Conservation (phyloP, 2,888 invertebrate species). For the Tenthredo scrophulariae region DNA sequence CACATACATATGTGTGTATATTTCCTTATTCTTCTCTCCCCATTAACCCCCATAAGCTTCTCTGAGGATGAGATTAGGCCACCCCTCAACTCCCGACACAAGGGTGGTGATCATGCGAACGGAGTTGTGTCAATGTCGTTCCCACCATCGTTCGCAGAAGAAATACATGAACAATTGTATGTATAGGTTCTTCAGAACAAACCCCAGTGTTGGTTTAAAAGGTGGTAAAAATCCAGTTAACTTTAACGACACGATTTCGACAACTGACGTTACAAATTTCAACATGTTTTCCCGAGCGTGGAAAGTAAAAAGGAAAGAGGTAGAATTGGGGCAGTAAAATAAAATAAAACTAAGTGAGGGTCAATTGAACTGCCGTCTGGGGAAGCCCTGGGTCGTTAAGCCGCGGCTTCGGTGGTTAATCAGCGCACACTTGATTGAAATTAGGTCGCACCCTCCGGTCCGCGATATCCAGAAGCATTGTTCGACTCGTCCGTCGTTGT, state of each 20-base stretch:
- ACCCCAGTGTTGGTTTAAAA: background rate
- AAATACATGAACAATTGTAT: background rate
- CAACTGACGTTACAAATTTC: background rate
- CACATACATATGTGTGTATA: background rate
- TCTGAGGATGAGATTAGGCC: conserved; percentile 25
- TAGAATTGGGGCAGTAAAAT: background rate
- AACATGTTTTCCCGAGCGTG: background rate
- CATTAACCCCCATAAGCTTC: conserved; percentile 34
- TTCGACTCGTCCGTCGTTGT: conserved; percentile 30
- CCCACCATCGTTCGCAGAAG: background rate
- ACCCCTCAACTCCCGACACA: background rate
- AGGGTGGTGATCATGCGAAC: conserved; percentile 25
- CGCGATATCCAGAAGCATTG: background rate
- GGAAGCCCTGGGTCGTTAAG: conserved; percentile 19
- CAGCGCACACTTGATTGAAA: conserved; percentile 45
- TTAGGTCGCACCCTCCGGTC: conserved; percentile 35
- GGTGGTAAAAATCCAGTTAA: background rate
- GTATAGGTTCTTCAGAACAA: background rate
- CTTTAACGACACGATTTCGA: background rate
- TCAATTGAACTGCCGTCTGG: conserved; percentile 12
- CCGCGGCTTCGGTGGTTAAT: conserved; percentile 41
- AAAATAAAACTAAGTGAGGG: conserved; percentile 19
- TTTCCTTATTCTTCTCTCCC: background rate
- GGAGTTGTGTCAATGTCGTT: conserved; percentile 13
- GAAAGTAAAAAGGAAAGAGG: background rate